phyloP scores from a whole-genome alignment of 2,797 vertebrate genomes.

The Etheostoma nigrum region DNA sequence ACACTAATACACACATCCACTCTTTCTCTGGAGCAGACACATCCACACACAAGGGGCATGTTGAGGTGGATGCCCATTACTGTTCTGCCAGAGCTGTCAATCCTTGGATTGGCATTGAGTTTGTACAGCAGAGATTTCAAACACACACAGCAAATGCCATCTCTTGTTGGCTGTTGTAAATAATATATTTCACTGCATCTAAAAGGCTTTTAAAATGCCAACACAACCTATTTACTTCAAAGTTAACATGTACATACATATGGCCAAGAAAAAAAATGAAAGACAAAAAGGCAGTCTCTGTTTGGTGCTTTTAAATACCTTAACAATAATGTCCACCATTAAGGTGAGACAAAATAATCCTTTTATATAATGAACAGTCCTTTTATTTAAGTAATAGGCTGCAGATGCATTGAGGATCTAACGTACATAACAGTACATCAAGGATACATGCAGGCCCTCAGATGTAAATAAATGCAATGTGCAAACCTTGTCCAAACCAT shows the following conservation, averaged over 20 bases:
- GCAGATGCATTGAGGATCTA: neutral
- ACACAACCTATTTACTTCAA: conserved; percentile 55
- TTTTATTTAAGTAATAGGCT: neutral
- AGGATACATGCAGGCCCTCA: conserved; percentile 2
- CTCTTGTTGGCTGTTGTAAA: conserved; percentile 46
- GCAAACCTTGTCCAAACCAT: conserved; percentile 29
- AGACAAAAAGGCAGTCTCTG: conserved; percentile 8
- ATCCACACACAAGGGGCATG: conserved; percentile 41
- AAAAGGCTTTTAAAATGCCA: conserved; percentile 52
- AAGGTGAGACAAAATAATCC: neutral
- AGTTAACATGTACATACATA: conserved; percentile 35
- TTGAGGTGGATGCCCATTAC: conserved; percentile 49
- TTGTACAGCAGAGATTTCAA: conserved; percentile 25
- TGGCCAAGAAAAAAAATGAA: conserved; percentile 42
- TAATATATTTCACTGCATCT: conserved; percentile 53
- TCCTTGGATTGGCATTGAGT: conserved; percentile 32
- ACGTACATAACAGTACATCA: neutral
- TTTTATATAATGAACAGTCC: neutral
- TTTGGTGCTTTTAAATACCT: neutral
- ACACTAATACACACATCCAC: conserved; percentile 21
- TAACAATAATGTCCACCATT: neutral
- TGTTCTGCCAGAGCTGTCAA: conserved; percentile 56
- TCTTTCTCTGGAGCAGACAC: conserved; percentile 17
- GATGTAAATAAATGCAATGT: conserved; percentile 18
- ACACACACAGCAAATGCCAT: conserved; percentile 8